Base-by-base conservation (phyloP, 2,113 vertebrate species). In the Motacilla tschutschensis region DNA sequence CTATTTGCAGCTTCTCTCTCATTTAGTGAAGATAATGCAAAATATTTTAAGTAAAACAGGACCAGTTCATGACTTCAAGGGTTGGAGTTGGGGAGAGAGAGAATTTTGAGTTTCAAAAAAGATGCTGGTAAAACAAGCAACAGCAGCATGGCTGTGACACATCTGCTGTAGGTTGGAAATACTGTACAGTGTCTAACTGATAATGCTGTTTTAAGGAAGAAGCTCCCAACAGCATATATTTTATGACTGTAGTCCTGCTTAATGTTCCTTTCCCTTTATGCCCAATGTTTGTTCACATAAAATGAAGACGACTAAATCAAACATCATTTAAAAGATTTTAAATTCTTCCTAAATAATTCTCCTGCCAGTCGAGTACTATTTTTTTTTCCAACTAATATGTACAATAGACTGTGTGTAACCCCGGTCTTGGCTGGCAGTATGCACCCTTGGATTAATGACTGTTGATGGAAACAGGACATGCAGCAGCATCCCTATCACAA, bases 391-490 rank as follows among this genome's bases (percentile, higher is more conserved):
- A 22, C 10, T 75, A 67, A 24, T 67, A 17, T 10, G 53, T 40
- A 76, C 1, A 7, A 73, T 9, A 79, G 33, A 31, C 5, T 14
- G 24, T 17, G 47, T 46, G 48, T 59, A 60, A 83, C 65, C 22
- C 50, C 3, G 0, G 54, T 64, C 63, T 77, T 80, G 44, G 41
- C 57, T 89, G 60, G 40, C 53, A 71, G 33, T 66, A 48, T 67
- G 44, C 40, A 81, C 63, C 50, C 54, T 62, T 72, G 59, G 35
- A 44, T 72, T 92, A 63, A 88, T 71, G 82, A 33, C 41, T 87
- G 21, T 70, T 93, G 87, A 89, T 85, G 76, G 79, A 87, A 93
- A 87, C 60, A 89, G 72, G 87, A 88, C 65, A 71, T 67, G 57
- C 64, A 71, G 60, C 17, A 82, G 44, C 57, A 89, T 85, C 53